phyloP scores from a whole-genome alignment of 2,113 vertebrate genomes.

The Microcebus griseorufus region DNA sequence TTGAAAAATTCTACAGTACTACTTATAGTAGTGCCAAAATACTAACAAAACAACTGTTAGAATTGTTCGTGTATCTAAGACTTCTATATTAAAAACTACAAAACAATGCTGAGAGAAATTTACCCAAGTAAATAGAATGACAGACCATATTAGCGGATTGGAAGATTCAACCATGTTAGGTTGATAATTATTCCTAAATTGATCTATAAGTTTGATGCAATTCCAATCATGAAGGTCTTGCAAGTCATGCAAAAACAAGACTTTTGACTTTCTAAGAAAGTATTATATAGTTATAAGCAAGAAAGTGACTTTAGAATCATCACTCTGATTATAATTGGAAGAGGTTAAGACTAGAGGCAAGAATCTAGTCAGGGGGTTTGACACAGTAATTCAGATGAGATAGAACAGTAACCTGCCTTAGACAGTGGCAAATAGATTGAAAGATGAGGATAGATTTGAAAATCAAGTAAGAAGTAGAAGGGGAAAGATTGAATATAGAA shows the following conservation, averaged over 20 bases:
- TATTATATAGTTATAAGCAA: not conserved
- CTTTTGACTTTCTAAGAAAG: not conserved
- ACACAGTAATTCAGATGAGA: not conserved
- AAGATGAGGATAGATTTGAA: not conserved
- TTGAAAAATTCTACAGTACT: not conserved
- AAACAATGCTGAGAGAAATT: not conserved
- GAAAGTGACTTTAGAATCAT: constrained; percentile 1
- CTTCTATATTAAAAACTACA: not conserved
- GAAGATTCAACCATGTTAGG: not conserved
- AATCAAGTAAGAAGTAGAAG: not conserved
- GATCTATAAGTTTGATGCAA: not conserved
- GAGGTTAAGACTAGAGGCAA: not conserved
- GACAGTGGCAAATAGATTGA: not conserved
- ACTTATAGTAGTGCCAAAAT: not conserved
- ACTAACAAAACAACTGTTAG: not conserved
- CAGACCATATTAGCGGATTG: not conserved
- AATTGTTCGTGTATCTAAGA: not conserved
- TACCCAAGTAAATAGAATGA: constrained; percentile 19
- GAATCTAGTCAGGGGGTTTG: not conserved
- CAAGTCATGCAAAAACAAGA: not conserved
- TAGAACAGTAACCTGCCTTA: not conserved
- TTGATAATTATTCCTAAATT: not conserved
- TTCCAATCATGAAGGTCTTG: not conserved
- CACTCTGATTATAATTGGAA: not conserved
- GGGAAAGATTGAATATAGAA: not conserved